Evolutionary conservation across 2,888 invertebrate genomes (phyloP).

Genomic region (Cabera pusaria): DNA sequence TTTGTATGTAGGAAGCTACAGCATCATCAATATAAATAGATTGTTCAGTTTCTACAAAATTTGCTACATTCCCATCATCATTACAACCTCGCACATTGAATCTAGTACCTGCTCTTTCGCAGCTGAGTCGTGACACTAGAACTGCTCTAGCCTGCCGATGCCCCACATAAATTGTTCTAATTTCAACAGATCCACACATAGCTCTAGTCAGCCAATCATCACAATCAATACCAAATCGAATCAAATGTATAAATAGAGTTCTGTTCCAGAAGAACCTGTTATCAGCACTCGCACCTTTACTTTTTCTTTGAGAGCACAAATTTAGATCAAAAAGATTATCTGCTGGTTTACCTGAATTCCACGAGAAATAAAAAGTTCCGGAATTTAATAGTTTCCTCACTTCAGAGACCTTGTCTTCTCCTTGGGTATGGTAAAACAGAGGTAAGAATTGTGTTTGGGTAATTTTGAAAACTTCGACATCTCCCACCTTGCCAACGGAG

Average conservation of each 20-base stretch:
- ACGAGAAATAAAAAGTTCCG: conserved; percentile 99
- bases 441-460: conserved; percentile 96
- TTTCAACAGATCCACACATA: conserved; percentile 99
- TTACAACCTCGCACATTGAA: conserved; percentile 99
- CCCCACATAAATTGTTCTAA: conserved; percentile 99
- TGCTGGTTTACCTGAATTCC: conserved; percentile 82
- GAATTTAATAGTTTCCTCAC: conserved; percentile 95
- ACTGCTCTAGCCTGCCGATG: conserved; percentile 96
- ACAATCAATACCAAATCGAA: conserved; percentile 95
- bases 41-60: conserved; percentile 99
- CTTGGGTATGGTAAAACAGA: conserved; percentile 87
- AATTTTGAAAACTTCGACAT: conserved; percentile 97
- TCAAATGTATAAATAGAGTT: conserved; percentile 95
- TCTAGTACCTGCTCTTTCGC: conserved; percentile 98
- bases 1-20: conserved; percentile 94
- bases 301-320: conserved; percentile 95
- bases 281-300: conserved; percentile 91
- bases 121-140: conserved; percentile 97
- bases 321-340: conserved; percentile 93
- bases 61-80: conserved; percentile 99
- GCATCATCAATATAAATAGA: conserved; percentile 96
- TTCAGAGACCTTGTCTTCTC: conserved; percentile 85
- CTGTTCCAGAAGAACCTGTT: conserved; percentile 99
- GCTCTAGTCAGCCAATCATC: conserved; percentile 96
- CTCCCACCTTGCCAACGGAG: conserved; percentile 97